Evolutionary conservation across 2,113 vertebrate genomes (phyloP), one percentile per base, ranked within the genome.

Genomic region (Oostethus manadensis): DNA sequence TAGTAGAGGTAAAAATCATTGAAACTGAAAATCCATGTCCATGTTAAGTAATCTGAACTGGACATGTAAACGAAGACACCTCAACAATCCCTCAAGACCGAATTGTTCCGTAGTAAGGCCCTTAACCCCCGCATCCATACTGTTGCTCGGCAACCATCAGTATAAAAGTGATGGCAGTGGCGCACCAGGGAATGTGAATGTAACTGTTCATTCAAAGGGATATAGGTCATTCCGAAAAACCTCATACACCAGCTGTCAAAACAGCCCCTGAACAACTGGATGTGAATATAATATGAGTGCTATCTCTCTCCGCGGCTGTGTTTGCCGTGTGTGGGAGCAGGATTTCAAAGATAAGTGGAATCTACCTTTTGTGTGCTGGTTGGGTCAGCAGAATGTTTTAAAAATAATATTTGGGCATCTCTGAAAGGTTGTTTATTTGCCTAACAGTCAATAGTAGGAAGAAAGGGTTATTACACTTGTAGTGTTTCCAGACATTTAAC

Each of bases 71-170:
- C 3, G 15, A 18, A 40, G 13, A 3, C 11, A 40, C 35, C 53
- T 21, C 11, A 55, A 55, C 29, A 55, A 42, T 18, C 10, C 10
- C 53, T 11, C 3, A 35, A 21, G 45, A 58, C 47, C 6, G 9
- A 56, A 60, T 57, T 66, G 70, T 65, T 73, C 74, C 55, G 53
- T 74, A 76, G 77, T 79, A 83, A 83, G 82, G 79, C 77, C 75
- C 70, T 85, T 85, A 76, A 86, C 84, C 84, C 76, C 59, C 76
- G 2, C 74, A 61, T 62, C 73, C 70, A 56, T 60, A 42, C 56
- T 65, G 79, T 58, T 73, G 62, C 62, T 47, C 62, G 42, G 70
- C 70, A 78, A 58, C 68, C 54, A 51, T 50, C 56, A 60, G 57
- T 50, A 66, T 56, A 72, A 79, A 72, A 85, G 58, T 71, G 73